These are phyloP conservation scores for Phortica okadai DNA, from an alignment of 2,888 invertebrate genomes.

Conservation along the genomic window DNA sequence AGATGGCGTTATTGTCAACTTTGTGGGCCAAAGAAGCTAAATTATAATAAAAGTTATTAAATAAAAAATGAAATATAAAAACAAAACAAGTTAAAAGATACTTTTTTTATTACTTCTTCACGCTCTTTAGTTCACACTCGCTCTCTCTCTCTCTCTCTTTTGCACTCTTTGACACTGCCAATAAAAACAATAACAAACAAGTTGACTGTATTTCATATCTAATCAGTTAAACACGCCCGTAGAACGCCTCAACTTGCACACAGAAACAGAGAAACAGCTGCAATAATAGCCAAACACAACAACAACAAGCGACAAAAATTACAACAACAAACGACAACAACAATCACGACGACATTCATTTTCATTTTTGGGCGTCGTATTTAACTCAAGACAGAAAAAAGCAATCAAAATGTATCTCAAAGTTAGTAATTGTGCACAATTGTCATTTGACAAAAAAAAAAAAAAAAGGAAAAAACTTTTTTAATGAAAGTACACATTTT, in stretches of 20 bases:
- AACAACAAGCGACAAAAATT: background rate
- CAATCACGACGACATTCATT: background rate
- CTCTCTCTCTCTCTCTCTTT: slow-evolving; percentile 24
- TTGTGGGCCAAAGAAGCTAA: background rate
- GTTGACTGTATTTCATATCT: background rate
- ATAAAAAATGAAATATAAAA: slow-evolving; percentile 32
- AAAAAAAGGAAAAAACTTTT: slow-evolving; percentile 30
- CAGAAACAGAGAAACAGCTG: background rate
- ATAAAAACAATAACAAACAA: background rate
- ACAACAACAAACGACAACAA: background rate
- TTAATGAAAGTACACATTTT: slow-evolving; percentile 26
- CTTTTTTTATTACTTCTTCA: background rate
- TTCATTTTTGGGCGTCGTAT: background rate
- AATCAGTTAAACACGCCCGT: background rate
- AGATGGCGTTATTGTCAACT: slow-evolving; percentile 22
- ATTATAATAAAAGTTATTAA: slow-evolving; percentile 17
- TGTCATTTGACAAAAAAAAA: slow-evolving; percentile 43
- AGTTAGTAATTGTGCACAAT: background rate
- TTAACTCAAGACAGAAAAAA: no score
- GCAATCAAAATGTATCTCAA: background rate
- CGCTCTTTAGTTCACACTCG: slow-evolving; percentile 15
- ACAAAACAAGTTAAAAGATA: slow-evolving; percentile 27
- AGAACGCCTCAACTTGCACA: background rate
- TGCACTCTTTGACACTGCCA: background rate
- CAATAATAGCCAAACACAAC: background rate